Base-by-base conservation (phyloP, 2,113 vertebrate genomes). In the Dromaius novaehollandiae region DNA sequence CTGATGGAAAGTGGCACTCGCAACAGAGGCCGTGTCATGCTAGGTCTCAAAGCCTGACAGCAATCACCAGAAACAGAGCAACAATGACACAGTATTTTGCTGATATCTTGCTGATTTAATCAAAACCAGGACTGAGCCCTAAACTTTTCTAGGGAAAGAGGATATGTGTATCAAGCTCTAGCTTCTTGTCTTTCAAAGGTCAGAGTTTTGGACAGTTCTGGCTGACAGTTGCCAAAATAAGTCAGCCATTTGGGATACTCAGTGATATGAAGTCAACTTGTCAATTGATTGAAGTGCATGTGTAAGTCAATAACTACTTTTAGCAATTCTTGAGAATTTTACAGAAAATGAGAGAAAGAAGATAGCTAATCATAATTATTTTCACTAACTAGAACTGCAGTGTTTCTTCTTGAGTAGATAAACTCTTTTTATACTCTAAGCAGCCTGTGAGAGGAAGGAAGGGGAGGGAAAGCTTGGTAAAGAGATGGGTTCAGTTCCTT, bases 401-500 rank as follows among this genome's bases (percentile, higher is more conserved):
- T 40, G 38, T 65, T 96, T 90, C 80, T 91, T 91, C 85, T 78
- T 64, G 76, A 66, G 58, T 18, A 51, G 60, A 20, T 88, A 76
- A 81, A 83, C 90, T 94, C 64, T 82, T 71, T 75, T 75, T 36
- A 53, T 68, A 68, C 12, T 58, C n/a, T 88, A 20, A 92, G 86
- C 46, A 88, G 89, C 89, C 89, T 51, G 8, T 66, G 90, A 90
- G 78, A 94, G 87, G 56, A 85, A 69, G 61, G 90, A 68, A 34
- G 22, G 32, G 42, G 38, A 91, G 66, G 46, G 42, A 44, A n/a
- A 22, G 40, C 90, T 84, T 82, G 83, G 56, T 76, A 85, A 78
- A 66, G 91, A 90, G 88, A 71, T 76, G 69, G 70, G 76, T 95
- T 75, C 66, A 26, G 69, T 86, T 94, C 53, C 79, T 85, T 91